A percentile compares a stretch with the other conserved stretches of the same genome.
Evolutionary conservation across 2,888 invertebrate genomes (phyloP).

Genomic region (Hetaerina titia): DNA sequence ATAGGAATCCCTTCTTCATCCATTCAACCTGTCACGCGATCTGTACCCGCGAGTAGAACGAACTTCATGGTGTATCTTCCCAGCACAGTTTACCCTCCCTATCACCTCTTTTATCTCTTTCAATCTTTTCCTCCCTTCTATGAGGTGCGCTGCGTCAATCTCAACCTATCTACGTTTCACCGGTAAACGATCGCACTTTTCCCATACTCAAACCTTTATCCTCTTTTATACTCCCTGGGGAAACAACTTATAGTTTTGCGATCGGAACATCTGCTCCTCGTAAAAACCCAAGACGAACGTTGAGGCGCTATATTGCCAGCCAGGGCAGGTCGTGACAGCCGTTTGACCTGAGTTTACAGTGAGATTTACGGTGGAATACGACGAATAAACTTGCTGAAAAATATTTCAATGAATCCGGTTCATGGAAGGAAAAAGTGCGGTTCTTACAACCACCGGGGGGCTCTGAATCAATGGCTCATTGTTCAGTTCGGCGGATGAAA

Average conservation of each 20-base stretch:
- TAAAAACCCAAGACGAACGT: not conserved
- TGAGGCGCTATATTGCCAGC: not conserved
- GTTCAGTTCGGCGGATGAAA: not conserved
- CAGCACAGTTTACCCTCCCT: not conserved
- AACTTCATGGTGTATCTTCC: not conserved
- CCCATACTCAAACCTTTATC: not conserved
- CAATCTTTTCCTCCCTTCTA: not conserved
- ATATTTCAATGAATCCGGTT: not conserved
- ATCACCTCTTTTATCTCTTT: not conserved
- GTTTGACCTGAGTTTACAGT: not conserved
- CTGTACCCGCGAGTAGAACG: not conserved
- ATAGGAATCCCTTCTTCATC: too few species aligned
- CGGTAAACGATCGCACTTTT: not conserved
- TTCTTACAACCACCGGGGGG: not conserved
- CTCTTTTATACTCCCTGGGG: constrained; percentile 8
- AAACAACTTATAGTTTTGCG: constrained; percentile 38
- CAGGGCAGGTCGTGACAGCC: not conserved
- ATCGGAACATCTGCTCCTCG: constrained; percentile 56
- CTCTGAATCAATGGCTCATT: not conserved
- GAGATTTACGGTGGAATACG: not conserved
- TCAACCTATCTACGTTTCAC: not conserved
- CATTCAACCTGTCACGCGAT: too few species aligned
- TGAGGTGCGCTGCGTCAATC: not conserved
- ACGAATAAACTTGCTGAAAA: not conserved
- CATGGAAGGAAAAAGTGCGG: not conserved